Conservation (phyloP, 2,888 invertebrate species). For the Andricus curvator region DNA sequence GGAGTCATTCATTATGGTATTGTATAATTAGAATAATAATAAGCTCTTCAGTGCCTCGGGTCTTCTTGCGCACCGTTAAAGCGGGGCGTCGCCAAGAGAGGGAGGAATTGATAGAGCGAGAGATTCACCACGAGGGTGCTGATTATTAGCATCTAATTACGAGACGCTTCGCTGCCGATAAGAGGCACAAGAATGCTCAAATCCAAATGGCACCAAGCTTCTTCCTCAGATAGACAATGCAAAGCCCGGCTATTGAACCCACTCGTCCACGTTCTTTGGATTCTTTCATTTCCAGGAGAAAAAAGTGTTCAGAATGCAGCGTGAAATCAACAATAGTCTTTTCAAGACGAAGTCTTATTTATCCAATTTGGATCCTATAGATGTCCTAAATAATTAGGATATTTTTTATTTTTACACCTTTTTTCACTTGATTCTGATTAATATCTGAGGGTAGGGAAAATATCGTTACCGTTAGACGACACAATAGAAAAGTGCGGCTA, state of each 20-base stretch:
- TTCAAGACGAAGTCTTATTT: constrained; percentile 34
- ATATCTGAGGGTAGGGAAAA: not conserved
- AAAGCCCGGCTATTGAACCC: not conserved
- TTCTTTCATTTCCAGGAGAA: constrained; percentile 19
- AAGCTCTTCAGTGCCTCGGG: constrained; percentile 73
- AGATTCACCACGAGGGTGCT: constrained; percentile 58
- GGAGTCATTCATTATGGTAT: constrained; percentile 74
- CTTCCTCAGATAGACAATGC: constrained; percentile 19
- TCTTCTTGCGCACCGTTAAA: constrained; percentile 70
- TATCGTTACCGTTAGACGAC: constrained; percentile 10
- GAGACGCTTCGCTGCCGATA: constrained; percentile 40
- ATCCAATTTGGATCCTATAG: not conserved
- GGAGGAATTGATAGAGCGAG: constrained; percentile 54
- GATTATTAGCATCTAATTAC: constrained; percentile 77
- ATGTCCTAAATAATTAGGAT: not conserved
- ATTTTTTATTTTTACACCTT: not conserved
- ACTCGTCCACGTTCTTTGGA: constrained; percentile 20
- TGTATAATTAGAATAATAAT: constrained; percentile 78
- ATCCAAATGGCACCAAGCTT: constrained; percentile 9
- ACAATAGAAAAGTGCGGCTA: constrained; percentile 30
- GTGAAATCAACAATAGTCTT: not conserved
- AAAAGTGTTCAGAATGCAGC: not conserved
- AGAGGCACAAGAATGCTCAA: constrained; percentile 37
- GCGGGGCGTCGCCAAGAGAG: constrained; percentile 61
- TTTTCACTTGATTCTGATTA: not conserved